Evolutionary conservation across 2,113 vertebrate species (phyloP), one percentile per base, ranked within the genome.

Genomic region (Eupsittula cactorum): DNA sequence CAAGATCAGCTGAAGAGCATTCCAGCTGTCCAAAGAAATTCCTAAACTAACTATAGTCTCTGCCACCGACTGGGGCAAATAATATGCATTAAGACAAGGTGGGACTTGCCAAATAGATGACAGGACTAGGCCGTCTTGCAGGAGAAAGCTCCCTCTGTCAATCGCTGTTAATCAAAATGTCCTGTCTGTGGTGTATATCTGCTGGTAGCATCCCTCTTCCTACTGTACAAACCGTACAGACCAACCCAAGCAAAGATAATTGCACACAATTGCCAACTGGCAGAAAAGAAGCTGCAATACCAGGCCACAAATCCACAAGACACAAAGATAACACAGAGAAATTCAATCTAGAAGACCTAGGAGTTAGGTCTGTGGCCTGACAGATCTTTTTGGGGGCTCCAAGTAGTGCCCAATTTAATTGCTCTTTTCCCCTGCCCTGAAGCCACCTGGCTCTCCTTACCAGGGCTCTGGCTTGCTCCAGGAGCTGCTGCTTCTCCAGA

Each of bases 251-350:
- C 3, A 35, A 18, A 5, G 31, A 42, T 7, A 27, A 28, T 7
- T 18, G 9, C 7, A 11, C 0, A 0, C 16, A 57, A 6, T 3
- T 90, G 14, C 42, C 57, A 53, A 8, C 0, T 0, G 31, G 24
- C 28, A 71, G 27, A 78, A 79, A 7, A 81, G 24, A 65, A 80
- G 16, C 10, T 64, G 53, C 47, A 82, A 5, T 27, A 37, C 20
- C 7, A 27, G 29, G 23, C 12, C 39, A 57, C 1, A 0, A 57
- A 63, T 17, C 16, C 37, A 33, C 41, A 28, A 74, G 35, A 57
- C 49, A 80, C 28, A 74, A n/a, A 59, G 19, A n/a, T 19, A 70
- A 20, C 35, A 16, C 11, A 33, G 14, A 8, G 33, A 11, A 81
- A 65, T 7, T 50, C 49, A 14, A 17, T 49, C 19, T 24, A 5